These are phyloP conservation scores for Nycteola revayana DNA, from an alignment of 2,888 invertebrate genomes.

Conservation along the genomic window DNA sequence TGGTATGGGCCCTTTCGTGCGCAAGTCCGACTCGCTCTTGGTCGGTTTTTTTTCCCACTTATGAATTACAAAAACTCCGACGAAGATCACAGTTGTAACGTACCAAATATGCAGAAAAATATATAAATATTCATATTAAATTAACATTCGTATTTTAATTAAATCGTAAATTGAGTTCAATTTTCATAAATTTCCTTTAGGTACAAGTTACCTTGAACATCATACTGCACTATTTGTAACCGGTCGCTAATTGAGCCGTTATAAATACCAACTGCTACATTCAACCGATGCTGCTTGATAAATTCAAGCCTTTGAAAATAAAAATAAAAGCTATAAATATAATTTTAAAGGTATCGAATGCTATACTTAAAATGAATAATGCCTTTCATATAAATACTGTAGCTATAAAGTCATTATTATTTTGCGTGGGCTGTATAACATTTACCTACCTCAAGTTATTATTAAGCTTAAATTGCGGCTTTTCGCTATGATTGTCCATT, in stretches of 20 bases:
- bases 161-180: conserved; percentile 44
- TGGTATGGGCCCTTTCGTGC: no score
- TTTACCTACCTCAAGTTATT: no score
- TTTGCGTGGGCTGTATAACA: conserved; percentile 40
- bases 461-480: no score
- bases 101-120: no score
- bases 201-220: conserved; percentile 39
- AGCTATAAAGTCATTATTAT: conserved; percentile 35
- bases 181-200: conserved; percentile 54
- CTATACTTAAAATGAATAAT: conserved; percentile 58
- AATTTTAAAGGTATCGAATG: conserved; percentile 51
- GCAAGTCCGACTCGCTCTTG: no score
- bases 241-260: conserved; percentile 56
- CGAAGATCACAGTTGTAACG: no score
- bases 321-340: conserved; percentile 33
- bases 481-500: no score
- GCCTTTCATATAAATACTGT: conserved; percentile 45
- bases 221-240: conserved; percentile 36
- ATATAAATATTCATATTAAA: no score
- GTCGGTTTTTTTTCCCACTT: no score
- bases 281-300: conserved; percentile 38
- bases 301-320: conserved; percentile 29
- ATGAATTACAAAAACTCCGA: no score
- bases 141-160: conserved; percentile 1
- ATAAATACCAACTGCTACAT: conserved; percentile 45